A percentile compares a stretch with the other conserved stretches of the same genome.
These are phyloP conservation scores for Clavelina lepadiformis DNA, from an alignment of 23 tunicate species.

Conservation along the genomic window DNA sequence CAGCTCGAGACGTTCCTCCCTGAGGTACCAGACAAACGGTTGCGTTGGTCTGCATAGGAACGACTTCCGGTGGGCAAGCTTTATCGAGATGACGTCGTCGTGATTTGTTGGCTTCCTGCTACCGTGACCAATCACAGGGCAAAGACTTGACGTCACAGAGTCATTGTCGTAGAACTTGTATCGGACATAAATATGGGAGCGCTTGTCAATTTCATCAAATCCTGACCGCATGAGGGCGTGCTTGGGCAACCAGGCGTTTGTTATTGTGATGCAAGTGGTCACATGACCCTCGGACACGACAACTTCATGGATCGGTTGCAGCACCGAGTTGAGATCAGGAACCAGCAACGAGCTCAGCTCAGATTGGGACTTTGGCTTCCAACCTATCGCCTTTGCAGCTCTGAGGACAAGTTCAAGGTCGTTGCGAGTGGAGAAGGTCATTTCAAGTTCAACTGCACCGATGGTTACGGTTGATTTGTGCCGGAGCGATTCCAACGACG, in stretches of 20 bases:
- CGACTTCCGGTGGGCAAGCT: conserved; percentile 68
- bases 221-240: conserved; percentile 14
- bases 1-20: conserved; percentile 53
- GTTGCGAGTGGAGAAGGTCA: conserved; percentile 28
- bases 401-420: conserved; percentile 55
- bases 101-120: conserved; percentile 10
- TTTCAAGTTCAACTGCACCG: conserved; percentile 53
- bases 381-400: conserved; percentile 47
- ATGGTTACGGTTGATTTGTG: conserved; percentile 26
- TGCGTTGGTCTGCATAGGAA: conserved; percentile 59
- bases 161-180: conserved; percentile 89
- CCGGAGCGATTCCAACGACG: conserved; percentile 31
- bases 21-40: conserved; percentile 61
- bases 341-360: conserved; percentile 31
- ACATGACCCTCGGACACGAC: conserved; percentile 18
- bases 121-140: conserved; percentile 21
- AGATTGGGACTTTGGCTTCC: conserved; percentile 32
- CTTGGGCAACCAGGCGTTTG: conserved; percentile 75
- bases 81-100: conserved; percentile 27
- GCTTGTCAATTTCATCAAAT: conserved; percentile 22
- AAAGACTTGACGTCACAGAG: conserved; percentile 48
- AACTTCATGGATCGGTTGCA: conserved; percentile 34
- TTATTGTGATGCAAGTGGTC: conserved; percentile 27
- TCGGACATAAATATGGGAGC: conserved; percentile 56
- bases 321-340: conserved; percentile 20